These are phyloP conservation scores for Hydriomena furcata DNA, from an alignment of 2,888 invertebrate species.

Conservation along the genomic window DNA sequence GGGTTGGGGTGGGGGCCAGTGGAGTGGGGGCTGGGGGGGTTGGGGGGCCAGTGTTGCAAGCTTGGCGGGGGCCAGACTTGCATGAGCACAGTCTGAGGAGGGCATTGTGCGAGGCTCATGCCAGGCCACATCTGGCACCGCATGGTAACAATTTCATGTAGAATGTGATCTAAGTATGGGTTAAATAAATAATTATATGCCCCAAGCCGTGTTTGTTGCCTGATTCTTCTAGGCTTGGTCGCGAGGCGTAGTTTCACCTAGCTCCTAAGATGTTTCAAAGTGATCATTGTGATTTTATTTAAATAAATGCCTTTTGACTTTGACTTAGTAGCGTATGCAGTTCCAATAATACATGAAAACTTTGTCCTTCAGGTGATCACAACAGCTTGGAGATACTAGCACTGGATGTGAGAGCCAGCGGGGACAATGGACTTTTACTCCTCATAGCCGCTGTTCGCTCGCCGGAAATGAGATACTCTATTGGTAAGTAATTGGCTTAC, in stretches of 20 bases:
- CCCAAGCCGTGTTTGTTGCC: too few relatives aligned
- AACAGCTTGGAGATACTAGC: slow-evolving; percentile 88
- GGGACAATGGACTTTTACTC: slow-evolving; percentile 81
- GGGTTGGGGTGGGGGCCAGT: slow-evolving; percentile 63
- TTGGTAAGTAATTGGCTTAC: slow-evolving; percentile 78
- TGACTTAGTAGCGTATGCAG: too few relatives aligned
- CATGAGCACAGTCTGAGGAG: slow-evolving; percentile 90
- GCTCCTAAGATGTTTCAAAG: too few relatives aligned
- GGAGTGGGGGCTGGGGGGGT: slow-evolving; percentile 58
- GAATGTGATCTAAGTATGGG: too few relatives aligned
- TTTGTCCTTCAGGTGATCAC: slow-evolving; percentile 70
- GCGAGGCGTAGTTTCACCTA: too few relatives aligned
- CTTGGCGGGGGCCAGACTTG: slow-evolving; percentile 90
- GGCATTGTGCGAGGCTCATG: slow-evolving; percentile 84
- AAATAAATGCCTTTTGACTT: too few relatives aligned
- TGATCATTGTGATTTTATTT: too few relatives aligned
- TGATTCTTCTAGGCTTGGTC: too few relatives aligned
- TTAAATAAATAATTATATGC: too few relatives aligned
- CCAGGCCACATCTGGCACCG: slow-evolving; percentile 34
- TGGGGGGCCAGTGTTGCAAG: slow-evolving; percentile 91
- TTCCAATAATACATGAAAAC: too few relatives aligned
- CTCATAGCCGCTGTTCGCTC: slow-evolving; percentile 88
- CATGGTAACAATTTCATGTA: too few relatives aligned
- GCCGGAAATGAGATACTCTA: slow-evolving; percentile 88
- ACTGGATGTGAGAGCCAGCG: slow-evolving; percentile 89